Conservation (phyloP, 2,888 invertebrate species). For the Drosophila crucigera region DNA sequence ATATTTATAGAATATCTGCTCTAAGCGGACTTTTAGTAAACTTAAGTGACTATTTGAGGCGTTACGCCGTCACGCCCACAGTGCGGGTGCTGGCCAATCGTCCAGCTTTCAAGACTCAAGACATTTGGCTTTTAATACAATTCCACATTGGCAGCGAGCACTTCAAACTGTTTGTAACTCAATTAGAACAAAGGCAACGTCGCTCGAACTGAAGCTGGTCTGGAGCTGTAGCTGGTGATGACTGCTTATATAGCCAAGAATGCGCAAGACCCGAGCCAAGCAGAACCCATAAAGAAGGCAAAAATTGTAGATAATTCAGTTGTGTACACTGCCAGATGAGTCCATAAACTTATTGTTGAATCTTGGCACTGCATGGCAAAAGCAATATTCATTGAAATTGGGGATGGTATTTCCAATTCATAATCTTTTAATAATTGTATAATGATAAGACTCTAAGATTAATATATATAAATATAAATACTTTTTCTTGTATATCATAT, state of each 20-base stretch:
- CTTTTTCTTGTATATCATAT: background rate
- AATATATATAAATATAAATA: background rate
- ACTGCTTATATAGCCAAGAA: slow-evolving; percentile 30
- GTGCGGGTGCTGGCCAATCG: slow-evolving; percentile 4
- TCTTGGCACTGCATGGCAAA: background rate
- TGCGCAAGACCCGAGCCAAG: slow-evolving; percentile 20
- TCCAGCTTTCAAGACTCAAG: slow-evolving; percentile 38
- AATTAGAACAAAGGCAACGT: slow-evolving; percentile 71
- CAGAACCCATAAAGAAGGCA: slow-evolving; percentile 56
- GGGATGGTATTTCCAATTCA: background rate
- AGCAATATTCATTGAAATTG: background rate
- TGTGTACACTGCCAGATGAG: slow-evolving; percentile 45
- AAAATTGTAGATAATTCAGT: slow-evolving; percentile 79
- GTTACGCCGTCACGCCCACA: slow-evolving; percentile 15
- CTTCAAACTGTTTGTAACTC: slow-evolving; percentile 70
- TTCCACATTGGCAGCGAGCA: slow-evolving; percentile 48
- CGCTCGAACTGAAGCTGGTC: slow-evolving; percentile 16
- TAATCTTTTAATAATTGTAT: background rate
- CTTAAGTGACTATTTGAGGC: slow-evolving; percentile 22
- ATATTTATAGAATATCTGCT: slow-evolving; percentile 7
- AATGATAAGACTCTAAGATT: background rate
- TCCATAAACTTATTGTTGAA: background rate
- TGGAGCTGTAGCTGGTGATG: slow-evolving; percentile 16
- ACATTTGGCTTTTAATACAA: slow-evolving; percentile 68
- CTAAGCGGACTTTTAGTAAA: slow-evolving; percentile 44